Conservation (phyloP, 2,888 invertebrate genomes). For the Yponomeuta sedellus region DNA sequence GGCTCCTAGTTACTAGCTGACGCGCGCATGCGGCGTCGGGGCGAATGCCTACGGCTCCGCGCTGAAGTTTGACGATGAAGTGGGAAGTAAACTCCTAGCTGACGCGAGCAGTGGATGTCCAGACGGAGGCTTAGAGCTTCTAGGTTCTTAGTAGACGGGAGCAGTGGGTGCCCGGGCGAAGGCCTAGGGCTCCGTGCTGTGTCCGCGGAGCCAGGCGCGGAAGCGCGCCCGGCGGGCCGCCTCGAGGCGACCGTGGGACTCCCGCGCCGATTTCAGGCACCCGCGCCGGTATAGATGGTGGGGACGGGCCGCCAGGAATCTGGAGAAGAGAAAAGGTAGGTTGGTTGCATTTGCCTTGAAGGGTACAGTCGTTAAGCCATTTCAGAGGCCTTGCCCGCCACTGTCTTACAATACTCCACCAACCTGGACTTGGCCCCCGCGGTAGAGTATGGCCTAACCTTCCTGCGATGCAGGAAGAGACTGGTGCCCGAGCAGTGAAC, state of each 20-base stretch:
- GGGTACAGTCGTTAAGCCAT: too few species aligned
- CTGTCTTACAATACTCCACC: too few species aligned
- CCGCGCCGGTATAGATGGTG: conserved; percentile 56
- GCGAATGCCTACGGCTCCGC: conserved; percentile 13
- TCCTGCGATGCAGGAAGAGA: too few species aligned
- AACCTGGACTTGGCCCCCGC: too few species aligned
- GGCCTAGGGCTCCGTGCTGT: conserved; percentile 18
- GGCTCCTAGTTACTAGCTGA: too few species aligned
- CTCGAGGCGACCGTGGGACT: conserved; percentile 41
- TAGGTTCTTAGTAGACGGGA: background rate
- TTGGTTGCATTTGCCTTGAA: background rate
- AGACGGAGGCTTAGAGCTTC: background rate
- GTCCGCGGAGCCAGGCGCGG: conserved; percentile 40
- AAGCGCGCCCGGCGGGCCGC: conserved; percentile 40
- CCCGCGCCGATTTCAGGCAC: conserved; percentile 43
- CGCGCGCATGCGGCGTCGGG: background rate
- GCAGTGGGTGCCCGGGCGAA: background rate
- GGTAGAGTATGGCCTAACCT: too few species aligned
- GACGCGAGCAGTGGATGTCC: background rate
- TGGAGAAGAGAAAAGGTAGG: conserved; percentile 21
- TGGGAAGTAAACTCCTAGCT: too few species aligned
- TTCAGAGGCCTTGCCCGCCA: too few species aligned
- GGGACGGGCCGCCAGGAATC: conserved; percentile 50
- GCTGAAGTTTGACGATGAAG: background rate
- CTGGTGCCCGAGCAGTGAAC: too few species aligned